Base-by-base conservation (phyloP, 2,113 vertebrate genomes). In the Onychostoma macrolepis region DNA sequence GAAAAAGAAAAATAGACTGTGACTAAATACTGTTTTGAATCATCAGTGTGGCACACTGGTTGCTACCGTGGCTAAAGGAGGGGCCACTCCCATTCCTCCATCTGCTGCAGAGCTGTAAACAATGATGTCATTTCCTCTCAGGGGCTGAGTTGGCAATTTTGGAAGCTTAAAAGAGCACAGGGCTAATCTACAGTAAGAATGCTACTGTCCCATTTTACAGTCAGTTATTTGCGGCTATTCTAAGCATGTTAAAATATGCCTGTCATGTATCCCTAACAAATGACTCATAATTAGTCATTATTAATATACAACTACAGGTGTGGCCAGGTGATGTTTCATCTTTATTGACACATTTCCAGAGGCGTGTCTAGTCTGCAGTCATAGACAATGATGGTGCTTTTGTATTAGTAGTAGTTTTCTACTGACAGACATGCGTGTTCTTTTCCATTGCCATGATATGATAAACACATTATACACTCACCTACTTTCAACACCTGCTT, bases 61-160 rank as follows among this genome's bases (percentile, higher is more conserved):
- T 75, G 67, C 79, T 72, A 67, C 83, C 24, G 36, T 74, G 90
- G 58, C 76, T 89, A 74, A 86, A 87, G 85, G 87, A 83, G 83
- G 85, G 43, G 87, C 83, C 76, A 6, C 45, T 83, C 76, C 65
- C 85, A 88, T 90, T 83, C 56, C 86, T 89, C 90, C 89, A 88
- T 87, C 89, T 90, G 88, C 86, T 87, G 84, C 58, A 87, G 84
- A 80, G 75, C 76, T 43, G 69, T 86, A 87, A 92, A 88, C 82
- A 80, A 77, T 90, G 90, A 91, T 89, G 88, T 91, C 28, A 91
- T 90, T 91, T 92, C 90, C 89, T 89, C 38, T 78, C 75, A 50
- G 71, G 56, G 80, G 88, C 88, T 89, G 88, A 90, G 83, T 75
- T 87, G 87, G 85, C 88, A 85, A 87, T 80, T 87, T 88, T 87